Percentiles rank a stretch among this genome's conserved stretches.
Evolutionary conservation across 2,888 invertebrate species (phyloP).

Genomic region (Acanthoscelides obtectus): DNA sequence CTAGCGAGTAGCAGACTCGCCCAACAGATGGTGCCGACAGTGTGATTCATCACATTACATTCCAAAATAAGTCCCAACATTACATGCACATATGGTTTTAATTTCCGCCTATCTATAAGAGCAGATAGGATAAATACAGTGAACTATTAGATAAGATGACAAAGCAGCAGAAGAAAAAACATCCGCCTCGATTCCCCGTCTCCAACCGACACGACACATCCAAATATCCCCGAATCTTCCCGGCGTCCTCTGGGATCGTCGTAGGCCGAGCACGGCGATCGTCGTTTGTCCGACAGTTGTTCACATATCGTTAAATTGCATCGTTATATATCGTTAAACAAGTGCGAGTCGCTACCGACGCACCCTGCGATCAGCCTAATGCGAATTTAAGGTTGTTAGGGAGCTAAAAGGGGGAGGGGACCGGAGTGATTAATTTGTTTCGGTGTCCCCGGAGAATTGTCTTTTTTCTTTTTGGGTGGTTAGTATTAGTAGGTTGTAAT

Average conservation of each 20-base stretch:
- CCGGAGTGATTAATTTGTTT: neutral
- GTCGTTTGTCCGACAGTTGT: constrained; percentile 50
- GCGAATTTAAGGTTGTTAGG: neutral
- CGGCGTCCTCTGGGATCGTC: constrained; percentile 18
- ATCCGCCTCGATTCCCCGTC: neutral
- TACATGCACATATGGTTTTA: too few relatives aligned
- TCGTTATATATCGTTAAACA: constrained; percentile 39
- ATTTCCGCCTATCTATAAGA: too few relatives aligned
- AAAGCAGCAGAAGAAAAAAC: neutral
- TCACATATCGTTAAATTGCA: constrained; percentile 51
- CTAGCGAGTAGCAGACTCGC: too few relatives aligned
- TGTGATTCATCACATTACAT: too few relatives aligned
- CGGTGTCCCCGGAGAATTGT: neutral
- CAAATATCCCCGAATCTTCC: constrained; percentile 1
- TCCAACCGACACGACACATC: too few relatives aligned
- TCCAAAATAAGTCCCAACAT: too few relatives aligned
- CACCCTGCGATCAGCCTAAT: neutral
- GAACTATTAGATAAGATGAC: too few relatives aligned
- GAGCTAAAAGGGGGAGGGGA: neutral
- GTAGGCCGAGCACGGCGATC: constrained; percentile 41
- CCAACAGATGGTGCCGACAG: too few relatives aligned
- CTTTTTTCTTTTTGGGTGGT: neutral
- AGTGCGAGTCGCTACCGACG: constrained; percentile 7
- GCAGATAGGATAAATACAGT: too few relatives aligned
- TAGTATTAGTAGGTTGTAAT: neutral